phyloP scores from a whole-genome alignment of 2,113 vertebrate genomes.

The Takifugu bimaculatus region DNA sequence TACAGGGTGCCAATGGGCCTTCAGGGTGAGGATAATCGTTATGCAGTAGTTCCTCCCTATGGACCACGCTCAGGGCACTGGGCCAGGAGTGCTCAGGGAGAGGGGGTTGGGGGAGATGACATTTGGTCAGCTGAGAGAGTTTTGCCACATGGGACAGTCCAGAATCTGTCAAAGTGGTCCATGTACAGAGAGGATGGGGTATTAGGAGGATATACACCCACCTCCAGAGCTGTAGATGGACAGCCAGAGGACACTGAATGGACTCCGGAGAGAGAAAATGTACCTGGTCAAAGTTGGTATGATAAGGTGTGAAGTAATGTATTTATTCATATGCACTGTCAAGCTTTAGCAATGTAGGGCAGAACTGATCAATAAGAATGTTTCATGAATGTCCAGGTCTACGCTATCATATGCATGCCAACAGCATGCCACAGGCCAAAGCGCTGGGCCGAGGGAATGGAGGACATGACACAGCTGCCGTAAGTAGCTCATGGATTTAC shows the following conservation, averaged over 20 bases:
- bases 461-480: conserved; percentile 95
- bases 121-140: conserved; percentile 76
- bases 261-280: conserved; percentile 68
- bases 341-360: conserved; percentile 5
- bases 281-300: conserved; percentile 76
- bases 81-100: conserved; percentile 65
- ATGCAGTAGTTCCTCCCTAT: conserved; percentile 84
- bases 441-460: conserved; percentile 80
- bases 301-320: conserved; percentile 68
- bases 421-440: conserved; percentile 74
- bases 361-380: conserved; percentile 14
- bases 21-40: conserved; percentile 73
- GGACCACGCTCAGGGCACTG: conserved; percentile 79
- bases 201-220: conserved; percentile 62
- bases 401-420: conserved; percentile 83
- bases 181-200: conserved; percentile 74
- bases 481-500: conserved; percentile 68
- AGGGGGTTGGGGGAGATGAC: conserved; percentile 69
- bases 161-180: conserved; percentile 73
- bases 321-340: not conserved
- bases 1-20: conserved; percentile 67
- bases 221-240: conserved; percentile 40
- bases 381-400: conserved; percentile 78
- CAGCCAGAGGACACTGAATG: conserved; percentile 52
- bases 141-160: conserved; percentile 67